Percentiles rank a stretch among this genome's conserved stretches.
Conservation (phyloP, 64 coral and sea anemone species). For the Orbicella faveolata region DNA sequence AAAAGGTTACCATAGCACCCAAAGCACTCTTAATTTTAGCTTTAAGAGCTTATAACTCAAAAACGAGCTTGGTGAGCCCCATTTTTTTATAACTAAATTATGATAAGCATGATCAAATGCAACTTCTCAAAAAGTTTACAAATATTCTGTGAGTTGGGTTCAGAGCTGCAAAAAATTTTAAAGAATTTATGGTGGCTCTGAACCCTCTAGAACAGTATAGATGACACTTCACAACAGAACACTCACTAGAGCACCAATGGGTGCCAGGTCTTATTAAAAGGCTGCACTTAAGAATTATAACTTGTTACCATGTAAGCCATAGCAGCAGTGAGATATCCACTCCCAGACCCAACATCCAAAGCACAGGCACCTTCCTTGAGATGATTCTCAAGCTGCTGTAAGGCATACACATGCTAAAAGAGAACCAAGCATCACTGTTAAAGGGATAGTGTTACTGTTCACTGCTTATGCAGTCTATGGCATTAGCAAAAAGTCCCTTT, state of each 20-base stretch:
- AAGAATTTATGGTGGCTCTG: no score
- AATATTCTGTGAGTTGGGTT: background rate
- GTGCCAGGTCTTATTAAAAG: no score
- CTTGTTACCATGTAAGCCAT: conserved; percentile 90
- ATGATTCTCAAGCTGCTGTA: conserved; percentile 80
- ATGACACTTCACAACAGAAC: background rate
- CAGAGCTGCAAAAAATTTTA: background rate
- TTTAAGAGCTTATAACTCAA: no score
- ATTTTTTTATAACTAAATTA: background rate
- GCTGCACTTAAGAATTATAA: background rate
- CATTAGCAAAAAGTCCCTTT: no score
- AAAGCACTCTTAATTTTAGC: no score
- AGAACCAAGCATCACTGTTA: background rate
- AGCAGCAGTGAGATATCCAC: conserved; percentile 92
- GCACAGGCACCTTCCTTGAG: conserved; percentile 75
- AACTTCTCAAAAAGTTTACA: background rate
- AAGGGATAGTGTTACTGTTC: background rate
- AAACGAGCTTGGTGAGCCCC: no score
- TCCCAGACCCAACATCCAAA: conserved; percentile 87
- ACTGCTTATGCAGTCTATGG: no score
- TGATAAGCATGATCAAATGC: background rate
- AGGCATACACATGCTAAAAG: conserved; percentile 78
- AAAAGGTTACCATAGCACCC: no score
- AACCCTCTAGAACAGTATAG: no score
- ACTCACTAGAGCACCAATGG: no score